Percentiles rank a stretch among this genome's conserved stretches.
Evolutionary conservation across 2,888 invertebrate species (phyloP).

Genomic region (Crioceris asparagi): DNA sequence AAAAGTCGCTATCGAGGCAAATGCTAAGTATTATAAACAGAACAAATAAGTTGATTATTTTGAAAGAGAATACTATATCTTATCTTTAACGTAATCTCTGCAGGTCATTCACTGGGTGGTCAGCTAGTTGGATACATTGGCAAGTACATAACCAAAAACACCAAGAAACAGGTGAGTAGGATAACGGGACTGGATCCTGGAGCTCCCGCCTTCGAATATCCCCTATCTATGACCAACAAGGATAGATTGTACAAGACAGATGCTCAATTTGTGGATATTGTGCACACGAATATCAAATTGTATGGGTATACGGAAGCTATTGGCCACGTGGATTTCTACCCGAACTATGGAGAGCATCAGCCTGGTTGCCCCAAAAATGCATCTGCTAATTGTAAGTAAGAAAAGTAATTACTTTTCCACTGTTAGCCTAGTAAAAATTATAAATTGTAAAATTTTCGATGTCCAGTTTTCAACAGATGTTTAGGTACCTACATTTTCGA

Average conservation of each 20-base stretch:
- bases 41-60: too few species aligned
- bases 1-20: too few species aligned
- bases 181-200: constrained; percentile 41
- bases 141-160: constrained; percentile 18
- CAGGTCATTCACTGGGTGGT: constrained; percentile 30
- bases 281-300: constrained; percentile 59
- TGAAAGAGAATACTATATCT: too few species aligned
- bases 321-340: constrained; percentile 66
- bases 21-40: too few species aligned
- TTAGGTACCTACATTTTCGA: too few species aligned
- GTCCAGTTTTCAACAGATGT: too few species aligned
- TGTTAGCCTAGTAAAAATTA: too few species aligned
- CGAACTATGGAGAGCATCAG: constrained; percentile 58
- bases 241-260: constrained; percentile 57
- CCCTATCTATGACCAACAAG: constrained; percentile 19
- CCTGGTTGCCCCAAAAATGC: constrained; percentile 49
- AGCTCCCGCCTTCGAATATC: constrained; percentile 32
- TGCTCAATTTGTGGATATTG: constrained; percentile 62
- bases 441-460: too few species aligned
- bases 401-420: too few species aligned
- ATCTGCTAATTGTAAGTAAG: too few species aligned
- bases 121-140: constrained; percentile 27
- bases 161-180: constrained; percentile 33
- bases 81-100: too few species aligned
- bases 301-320: constrained; percentile 49